A percentile compares a stretch with the other conserved stretches of the same genome.
These are phyloP conservation scores for Oncopodura yosiiana DNA, from an alignment of 1,140 invertebrate genomes.

Conservation along the genomic window DNA sequence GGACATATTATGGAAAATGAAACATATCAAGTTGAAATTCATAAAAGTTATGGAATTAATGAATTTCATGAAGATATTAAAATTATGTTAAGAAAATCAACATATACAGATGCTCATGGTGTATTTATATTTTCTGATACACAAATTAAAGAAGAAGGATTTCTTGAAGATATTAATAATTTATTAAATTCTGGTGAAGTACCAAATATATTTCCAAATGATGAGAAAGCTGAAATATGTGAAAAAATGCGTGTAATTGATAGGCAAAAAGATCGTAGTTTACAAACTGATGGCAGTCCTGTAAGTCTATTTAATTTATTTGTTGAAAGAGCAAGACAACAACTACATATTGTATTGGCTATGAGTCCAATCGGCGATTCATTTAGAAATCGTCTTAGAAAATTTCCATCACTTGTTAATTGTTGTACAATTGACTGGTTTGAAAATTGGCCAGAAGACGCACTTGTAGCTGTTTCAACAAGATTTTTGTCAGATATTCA, in stretches of 20 bases:
- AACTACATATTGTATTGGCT: conserved; percentile 81
- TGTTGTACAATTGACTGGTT: conserved; percentile 98
- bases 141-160: conserved; percentile 84
- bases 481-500: conserved; percentile 80
- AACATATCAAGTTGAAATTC: conserved; percentile 79
- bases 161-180: conserved; percentile 89
- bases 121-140: conserved; percentile 85
- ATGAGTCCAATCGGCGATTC: conserved; percentile 85
- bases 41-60: conserved; percentile 64
- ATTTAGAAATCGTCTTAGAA: conserved; percentile 75
- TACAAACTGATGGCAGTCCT: conserved; percentile 66
- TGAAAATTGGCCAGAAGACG: conserved; percentile 90
- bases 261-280: conserved; percentile 72
- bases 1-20: conserved; percentile 91
- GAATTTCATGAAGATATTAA: conserved; percentile 91
- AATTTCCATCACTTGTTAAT: conserved; percentile 89
- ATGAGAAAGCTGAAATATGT: conserved; percentile 85
- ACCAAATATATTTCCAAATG: conserved; percentile 76
- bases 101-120: conserved; percentile 70
- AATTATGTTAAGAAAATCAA: conserved; percentile 64
- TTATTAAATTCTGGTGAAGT: conserved; percentile 87
- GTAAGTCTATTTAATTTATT: conserved; percentile 90
- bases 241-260: conserved; percentile 90
- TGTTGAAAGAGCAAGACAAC: conserved; percentile 75
- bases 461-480: conserved; percentile 77